A percentile compares a stretch with the other conserved stretches of the same genome.
Conservation (phyloP, 2,888 invertebrate genomes). For the Nowickia ferox region DNA sequence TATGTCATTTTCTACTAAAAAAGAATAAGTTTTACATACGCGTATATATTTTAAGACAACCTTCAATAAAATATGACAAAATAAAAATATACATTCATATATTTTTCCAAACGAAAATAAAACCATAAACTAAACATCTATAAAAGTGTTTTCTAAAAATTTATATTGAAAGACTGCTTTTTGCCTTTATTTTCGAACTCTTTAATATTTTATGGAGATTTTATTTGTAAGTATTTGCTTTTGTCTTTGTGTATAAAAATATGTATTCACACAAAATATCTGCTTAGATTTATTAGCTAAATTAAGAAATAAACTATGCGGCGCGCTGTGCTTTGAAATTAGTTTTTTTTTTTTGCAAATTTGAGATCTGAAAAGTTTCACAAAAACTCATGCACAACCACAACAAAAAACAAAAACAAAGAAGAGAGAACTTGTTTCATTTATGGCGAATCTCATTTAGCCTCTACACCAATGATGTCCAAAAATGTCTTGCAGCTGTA, state of each 20-base stretch:
- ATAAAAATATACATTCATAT: neutral
- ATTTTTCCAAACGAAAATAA: neutral
- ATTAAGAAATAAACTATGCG: neutral
- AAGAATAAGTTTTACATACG: neutral
- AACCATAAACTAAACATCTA: no score
- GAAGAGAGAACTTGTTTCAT: neutral
- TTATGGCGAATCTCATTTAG: neutral
- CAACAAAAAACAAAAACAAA: neutral
- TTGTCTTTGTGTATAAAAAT: neutral
- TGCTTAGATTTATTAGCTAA: neutral
- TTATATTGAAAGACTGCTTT: neutral
- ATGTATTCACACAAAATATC: neutral
- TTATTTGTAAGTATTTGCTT: neutral
- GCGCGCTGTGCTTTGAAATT: neutral
- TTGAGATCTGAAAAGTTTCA: neutral
- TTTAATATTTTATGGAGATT: neutral
- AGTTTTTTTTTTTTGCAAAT: conserved; percentile 5
- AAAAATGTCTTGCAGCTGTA: no score
- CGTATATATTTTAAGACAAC: conserved; percentile 16
- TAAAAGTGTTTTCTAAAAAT: neutral
- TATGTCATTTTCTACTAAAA: conserved; percentile 70
- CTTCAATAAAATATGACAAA: conserved; percentile 17
- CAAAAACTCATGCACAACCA: neutral
- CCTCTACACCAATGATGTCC: neutral
- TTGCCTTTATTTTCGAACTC: neutral